Percentiles rank a stretch among this genome's conserved stretches.
Conservation (phyloP, 2,888 invertebrate species). For the Tortrix viridana region DNA sequence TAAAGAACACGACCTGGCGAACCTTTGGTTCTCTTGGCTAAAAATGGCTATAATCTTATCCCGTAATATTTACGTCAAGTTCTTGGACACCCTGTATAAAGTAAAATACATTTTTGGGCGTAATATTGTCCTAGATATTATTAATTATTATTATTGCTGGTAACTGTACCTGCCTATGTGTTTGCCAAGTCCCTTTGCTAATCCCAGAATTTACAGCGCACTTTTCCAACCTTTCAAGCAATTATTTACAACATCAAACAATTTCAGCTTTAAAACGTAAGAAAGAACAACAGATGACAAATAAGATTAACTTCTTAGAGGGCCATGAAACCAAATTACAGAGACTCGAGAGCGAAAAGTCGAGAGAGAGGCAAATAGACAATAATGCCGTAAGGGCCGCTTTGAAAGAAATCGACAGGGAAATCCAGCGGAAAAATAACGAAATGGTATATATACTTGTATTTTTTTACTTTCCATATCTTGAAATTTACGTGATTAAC, state of each 20-base stretch:
- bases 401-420: slow-evolving; percentile 57
- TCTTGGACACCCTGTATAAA: too few species aligned
- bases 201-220: too few species aligned
- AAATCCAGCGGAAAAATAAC: slow-evolving; percentile 56
- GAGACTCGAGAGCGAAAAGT: slow-evolving; percentile 57
- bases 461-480: background rate
- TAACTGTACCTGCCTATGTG: too few species aligned
- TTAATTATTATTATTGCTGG: too few species aligned
- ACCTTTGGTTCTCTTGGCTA: too few species aligned
- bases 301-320: slow-evolving; percentile 68
- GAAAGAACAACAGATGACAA: slow-evolving; percentile 65
- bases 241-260: slow-evolving; percentile 12
- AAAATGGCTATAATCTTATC: too few species aligned
- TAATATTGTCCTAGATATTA: too few species aligned
- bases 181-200: too few species aligned
- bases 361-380: slow-evolving; percentile 63
- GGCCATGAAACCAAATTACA: slow-evolving; percentile 62
- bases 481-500: too few species aligned
- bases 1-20: too few species aligned
- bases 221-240: background rate
- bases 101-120: too few species aligned
- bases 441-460: slow-evolving; percentile 56
- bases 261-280: slow-evolving; percentile 68
- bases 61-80: too few species aligned
- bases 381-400: slow-evolving; percentile 60